Evolutionary conservation across 92 coral and sea anemone species (phyloP).

Genomic region (Meandrina meandrites): DNA sequence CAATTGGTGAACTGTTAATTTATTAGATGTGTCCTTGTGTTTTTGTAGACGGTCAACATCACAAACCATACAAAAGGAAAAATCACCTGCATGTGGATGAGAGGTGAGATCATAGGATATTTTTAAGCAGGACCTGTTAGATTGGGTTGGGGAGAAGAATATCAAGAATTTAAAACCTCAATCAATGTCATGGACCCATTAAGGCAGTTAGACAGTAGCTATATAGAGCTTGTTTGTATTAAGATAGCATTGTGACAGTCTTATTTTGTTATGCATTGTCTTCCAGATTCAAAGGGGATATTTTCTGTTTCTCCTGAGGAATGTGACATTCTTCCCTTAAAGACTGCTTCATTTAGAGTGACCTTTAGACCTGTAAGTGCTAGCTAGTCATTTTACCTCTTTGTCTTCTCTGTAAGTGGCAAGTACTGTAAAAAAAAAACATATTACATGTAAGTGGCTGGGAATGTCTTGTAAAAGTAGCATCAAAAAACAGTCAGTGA

Average conservation of each 20-base stretch:
- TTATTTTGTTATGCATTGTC: background rate
- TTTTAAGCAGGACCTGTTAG: too few species aligned
- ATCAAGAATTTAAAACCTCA: too few species aligned
- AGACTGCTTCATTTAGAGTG: constrained; percentile 88
- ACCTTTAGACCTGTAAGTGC: constrained; percentile 95
- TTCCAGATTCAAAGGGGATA: constrained; percentile 78
- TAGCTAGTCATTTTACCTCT: background rate
- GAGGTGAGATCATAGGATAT: too few species aligned
- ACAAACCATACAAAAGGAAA: constrained; percentile 97
- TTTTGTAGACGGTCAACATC: constrained; percentile 84
- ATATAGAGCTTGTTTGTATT: background rate
- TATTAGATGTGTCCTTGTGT: background rate
- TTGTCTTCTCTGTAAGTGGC: too few species aligned
- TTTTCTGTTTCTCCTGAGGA: constrained; percentile 88
- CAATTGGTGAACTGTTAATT: too few species aligned
- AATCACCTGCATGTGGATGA: constrained; percentile 93
- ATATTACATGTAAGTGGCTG: background rate
- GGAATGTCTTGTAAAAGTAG: too few species aligned
- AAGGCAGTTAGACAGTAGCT: background rate
- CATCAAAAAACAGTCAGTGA: too few species aligned
- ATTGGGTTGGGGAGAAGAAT: too few species aligned
- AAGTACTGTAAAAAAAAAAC: too few species aligned
- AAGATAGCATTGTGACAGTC: background rate
- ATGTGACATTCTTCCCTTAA: constrained; percentile 83
- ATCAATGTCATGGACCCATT: background rate